phyloP scores from a whole-genome alignment of 1,140 invertebrate genomes.

The Cydia splendana region DNA sequence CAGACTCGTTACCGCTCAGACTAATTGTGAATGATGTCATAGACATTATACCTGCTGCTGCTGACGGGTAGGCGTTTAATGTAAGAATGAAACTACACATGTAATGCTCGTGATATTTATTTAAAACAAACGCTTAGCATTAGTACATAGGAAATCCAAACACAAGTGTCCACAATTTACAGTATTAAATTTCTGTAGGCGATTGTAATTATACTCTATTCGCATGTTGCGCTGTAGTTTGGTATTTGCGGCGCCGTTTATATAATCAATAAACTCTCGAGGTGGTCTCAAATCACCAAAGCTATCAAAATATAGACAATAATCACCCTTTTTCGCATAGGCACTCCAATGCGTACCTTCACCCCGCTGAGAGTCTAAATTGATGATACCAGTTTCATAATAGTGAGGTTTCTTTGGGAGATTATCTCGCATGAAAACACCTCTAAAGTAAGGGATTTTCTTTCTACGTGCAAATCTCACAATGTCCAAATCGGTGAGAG shows the following conservation, averaged over 20 bases:
- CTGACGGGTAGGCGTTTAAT: not conserved
- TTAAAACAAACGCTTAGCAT: not conserved
- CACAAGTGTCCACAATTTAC: not conserved
- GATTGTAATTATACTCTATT: conserved; percentile 3
- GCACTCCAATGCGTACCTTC: not conserved
- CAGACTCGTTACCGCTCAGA: no score
- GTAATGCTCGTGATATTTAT: not conserved
- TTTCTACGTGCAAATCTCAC: not conserved
- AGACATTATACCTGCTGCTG: not conserved
- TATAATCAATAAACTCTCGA: not conserved
- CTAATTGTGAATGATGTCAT: no score
- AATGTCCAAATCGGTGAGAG: not conserved
- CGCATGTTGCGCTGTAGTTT: no score
- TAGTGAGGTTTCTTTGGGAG: not conserved
- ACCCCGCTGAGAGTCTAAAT: not conserved
- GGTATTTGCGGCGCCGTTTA: not conserved
- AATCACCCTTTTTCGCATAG: not conserved
- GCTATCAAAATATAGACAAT: conserved; percentile 6
- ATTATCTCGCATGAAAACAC: not conserved
- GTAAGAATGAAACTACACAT: not conserved
- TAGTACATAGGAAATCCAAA: no score
- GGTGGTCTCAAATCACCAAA: not conserved
- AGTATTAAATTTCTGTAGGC: not conserved
- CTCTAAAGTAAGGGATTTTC: not conserved
- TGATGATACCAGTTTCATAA: not conserved